Base-by-base conservation (phyloP, 1,140 invertebrate genomes). In the Conus ventricosus region DNA sequence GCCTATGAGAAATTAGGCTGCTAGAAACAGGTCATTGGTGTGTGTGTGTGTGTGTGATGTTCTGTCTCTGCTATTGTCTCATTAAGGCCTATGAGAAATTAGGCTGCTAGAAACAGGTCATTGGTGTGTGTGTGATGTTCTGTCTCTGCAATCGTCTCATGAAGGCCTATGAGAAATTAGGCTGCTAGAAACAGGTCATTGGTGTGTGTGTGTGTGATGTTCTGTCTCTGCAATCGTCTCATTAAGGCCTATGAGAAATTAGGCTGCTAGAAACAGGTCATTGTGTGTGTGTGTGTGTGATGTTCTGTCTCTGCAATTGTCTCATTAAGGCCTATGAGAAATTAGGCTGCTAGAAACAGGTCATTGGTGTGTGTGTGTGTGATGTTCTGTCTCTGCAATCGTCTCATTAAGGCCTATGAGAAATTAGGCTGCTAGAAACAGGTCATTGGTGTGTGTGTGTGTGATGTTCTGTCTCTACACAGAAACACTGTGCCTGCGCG, bases 161-260 rank as follows among this genome's bases (percentile, higher is more conserved):
- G 0, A 39, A 3, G n/a, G 39, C 39, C 3, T 39, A 39, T 3
- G 3, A 39, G 39, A 39, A 39, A 39, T 39, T 39, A 3, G 39
- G 39, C 39, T 39, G 3, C 39, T 1, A 3, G 39, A 39, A 39
- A 39, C 3, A 3, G 39, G 39, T 39, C 39, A 39, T 0, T 39
- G 39, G 78, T 80, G 78, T 80, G 78, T 80, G 78, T 60, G 57
- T 60, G 57, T 60, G 57, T 60, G 57, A 92, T 95, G 93, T 89
- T 95, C 90, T 95, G 94, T 84, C 92, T 94, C 85, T 92, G 91
- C 81, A 95, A 95, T 85, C 90, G 94, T 81, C 90, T 95, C 27
- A 95, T 95, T 80, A 92, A 92, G 87, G 93, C 94, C 0, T 95
- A 92, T 90, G 94, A 94, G 83, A 94, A 93, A 91, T 91, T 95